Base-by-base conservation (phyloP, 1,140 invertebrate genomes). In the Drosophila burlai region DNA sequence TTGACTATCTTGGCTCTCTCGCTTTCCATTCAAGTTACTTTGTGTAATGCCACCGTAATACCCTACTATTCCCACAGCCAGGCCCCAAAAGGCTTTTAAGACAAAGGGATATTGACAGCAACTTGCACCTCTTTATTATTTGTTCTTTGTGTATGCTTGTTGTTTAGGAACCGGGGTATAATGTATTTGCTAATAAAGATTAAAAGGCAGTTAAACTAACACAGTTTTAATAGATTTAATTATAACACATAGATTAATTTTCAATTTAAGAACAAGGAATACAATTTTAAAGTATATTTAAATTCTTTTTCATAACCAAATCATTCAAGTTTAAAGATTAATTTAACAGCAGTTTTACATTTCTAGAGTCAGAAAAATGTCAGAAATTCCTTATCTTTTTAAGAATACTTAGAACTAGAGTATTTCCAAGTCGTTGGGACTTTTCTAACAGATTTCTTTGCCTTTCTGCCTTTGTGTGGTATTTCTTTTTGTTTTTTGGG, bases 1-100 rank as follows among this genome's bases (percentile, higher is more conserved):
- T 71, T 71, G 64, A 71, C 67, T 68, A 38, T 71, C 49, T 46
- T 16, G 29, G n/a, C 69, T 52, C 55, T 29, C 52, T 59, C 45
- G 29, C 67, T 73, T 50, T 73, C 67, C 49, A 60, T 47, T 24
- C 26, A 38, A 60, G 46, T 42, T 50, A 54, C 40, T 47, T 73
- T 59, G 21, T 59, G 21, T 73, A 72, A 72, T 72, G 69, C 69
- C 69, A 29, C 31, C 13, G 16, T 73, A 73, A 73, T 73, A 73
- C 71, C 71, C 71, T 74, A 9, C 40, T 73, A 74, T 61, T 31
- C 61, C 34, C 61, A 60, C 8, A 46, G 18, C 59, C 7, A 24
- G 24, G 24, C 31, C 34, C 67, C 54, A 31, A 11, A 42, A 50
- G 36, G 66, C 43, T 42, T 29, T 50, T 38, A 15, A 50, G 45